These are phyloP conservation scores for Ianthella basta DNA, from an alignment of 37 sponge, comb jelly and placozoan genomes.

Conservation along the genomic window DNA sequence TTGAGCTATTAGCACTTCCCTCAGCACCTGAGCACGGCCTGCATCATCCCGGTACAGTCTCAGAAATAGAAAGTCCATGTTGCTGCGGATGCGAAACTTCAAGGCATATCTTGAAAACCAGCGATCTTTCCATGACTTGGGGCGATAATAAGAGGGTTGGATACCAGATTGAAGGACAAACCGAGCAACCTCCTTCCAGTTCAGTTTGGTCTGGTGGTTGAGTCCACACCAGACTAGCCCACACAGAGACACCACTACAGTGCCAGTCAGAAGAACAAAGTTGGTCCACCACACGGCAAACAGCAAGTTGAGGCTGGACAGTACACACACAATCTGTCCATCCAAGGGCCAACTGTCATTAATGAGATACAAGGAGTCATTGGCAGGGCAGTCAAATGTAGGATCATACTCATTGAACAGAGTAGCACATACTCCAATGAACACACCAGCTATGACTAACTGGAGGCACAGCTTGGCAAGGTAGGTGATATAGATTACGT, in stretches of 20 bases:
- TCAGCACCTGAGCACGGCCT: conserved; percentile 15
- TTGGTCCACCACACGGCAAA: conserved; percentile 46
- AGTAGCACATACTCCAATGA: conserved; percentile 2
- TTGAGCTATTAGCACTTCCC: conserved; percentile 25
- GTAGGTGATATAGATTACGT: background rate
- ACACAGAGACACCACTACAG: background rate
- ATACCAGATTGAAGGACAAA: conserved; percentile 54
- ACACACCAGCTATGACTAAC: background rate
- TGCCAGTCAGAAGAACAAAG: conserved; percentile 49
- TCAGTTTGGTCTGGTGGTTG: conserved; percentile 51
- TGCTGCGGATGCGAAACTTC: conserved; percentile 6
- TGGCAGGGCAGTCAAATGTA: conserved; percentile 56
- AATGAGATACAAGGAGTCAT: background rate
- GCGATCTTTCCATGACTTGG: background rate
- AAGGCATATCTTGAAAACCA: background rate
- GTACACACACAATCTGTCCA: background rate
- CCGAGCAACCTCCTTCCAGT: conserved; percentile 31
- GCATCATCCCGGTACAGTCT: conserved; percentile 10
- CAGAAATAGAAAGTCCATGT: conserved; percentile 10
- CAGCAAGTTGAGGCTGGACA: conserved; percentile 59
- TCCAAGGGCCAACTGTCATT: conserved; percentile 23
- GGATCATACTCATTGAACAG: conserved; percentile 54
- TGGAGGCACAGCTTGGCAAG: background rate
- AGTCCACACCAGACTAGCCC: conserved; percentile 50
- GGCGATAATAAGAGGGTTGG: conserved; percentile 38